phyloP scores from a whole-genome alignment of 1,140 invertebrate species.

The Pararge aegeria region DNA sequence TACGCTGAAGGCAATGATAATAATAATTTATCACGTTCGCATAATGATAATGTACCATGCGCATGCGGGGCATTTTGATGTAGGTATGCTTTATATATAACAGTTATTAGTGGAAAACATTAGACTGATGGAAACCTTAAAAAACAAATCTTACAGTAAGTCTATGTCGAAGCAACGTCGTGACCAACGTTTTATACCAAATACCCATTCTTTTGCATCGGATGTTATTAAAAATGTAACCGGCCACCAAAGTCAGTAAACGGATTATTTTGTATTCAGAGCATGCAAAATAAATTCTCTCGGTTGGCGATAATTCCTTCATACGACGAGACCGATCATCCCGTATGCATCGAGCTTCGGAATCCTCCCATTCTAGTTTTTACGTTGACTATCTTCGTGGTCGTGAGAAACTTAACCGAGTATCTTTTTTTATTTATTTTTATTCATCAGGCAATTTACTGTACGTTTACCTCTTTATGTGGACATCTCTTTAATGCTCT shows the following conservation, averaged over 20 bases:
- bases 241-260: conserved; percentile 9
- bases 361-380: conserved; percentile 56
- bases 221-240: conserved; percentile 5
- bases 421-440: conserved; percentile 7
- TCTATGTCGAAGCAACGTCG: too few relatives aligned
- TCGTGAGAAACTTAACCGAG: conserved; percentile 55
- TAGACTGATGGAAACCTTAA: too few relatives aligned
- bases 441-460: background rate
- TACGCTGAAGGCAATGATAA: too few relatives aligned
- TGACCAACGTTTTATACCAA: too few relatives aligned
- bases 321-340: conserved; percentile 34
- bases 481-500: background rate
- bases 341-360: conserved; percentile 51
- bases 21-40: too few relatives aligned
- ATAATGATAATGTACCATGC: too few relatives aligned
- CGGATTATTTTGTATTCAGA: conserved; percentile 23
- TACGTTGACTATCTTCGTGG: conserved; percentile 53
- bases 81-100: too few relatives aligned
- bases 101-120: too few relatives aligned
- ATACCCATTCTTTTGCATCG: background rate
- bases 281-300: conserved; percentile 24
- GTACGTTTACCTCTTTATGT: background rate
- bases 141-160: too few relatives aligned
- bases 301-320: conserved; percentile 25
- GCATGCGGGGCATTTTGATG: too few relatives aligned